Evolutionary conservation across 2,113 vertebrate genomes (phyloP).

Genomic region (Typhlomys cinereus): DNA sequence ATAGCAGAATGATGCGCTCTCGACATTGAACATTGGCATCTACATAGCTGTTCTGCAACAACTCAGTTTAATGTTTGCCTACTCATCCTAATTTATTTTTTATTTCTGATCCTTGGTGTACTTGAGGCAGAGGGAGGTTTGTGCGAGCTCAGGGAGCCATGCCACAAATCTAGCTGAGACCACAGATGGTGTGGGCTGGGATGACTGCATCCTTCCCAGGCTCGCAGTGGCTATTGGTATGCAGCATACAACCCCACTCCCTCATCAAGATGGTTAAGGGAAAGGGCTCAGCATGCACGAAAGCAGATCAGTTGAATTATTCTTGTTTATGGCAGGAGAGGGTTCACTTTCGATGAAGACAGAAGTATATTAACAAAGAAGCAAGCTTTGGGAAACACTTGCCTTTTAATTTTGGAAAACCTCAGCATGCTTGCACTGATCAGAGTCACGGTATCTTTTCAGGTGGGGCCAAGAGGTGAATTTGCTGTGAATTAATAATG

Average conservation of each 20-base stretch:
- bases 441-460: neutral
- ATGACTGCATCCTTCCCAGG: conserved; percentile 71
- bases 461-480: neutral
- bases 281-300: conserved; percentile 66
- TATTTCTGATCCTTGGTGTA: conserved; percentile 66
- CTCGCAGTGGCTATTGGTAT: conserved; percentile 73
- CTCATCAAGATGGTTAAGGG: conserved; percentile 71
- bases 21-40: conserved; percentile 82
- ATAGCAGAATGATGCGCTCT: conserved; percentile 75
- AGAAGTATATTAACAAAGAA: conserved; percentile 36
- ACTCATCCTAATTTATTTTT: conserved; percentile 83
- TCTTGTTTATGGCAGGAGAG: neutral
- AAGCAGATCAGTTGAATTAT: conserved; percentile 68
- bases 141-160: conserved; percentile 55
- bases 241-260: neutral
- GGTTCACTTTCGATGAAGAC: neutral
- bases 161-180: conserved; percentile 63
- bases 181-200: conserved; percentile 82
- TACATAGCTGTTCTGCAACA: conserved; percentile 72
- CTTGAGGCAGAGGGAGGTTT: conserved; percentile 67
- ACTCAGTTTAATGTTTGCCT: conserved; percentile 84
- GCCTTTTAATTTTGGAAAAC: conserved; percentile 21
- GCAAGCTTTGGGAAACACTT: neutral
- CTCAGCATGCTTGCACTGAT: neutral
- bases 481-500: conserved; percentile 28